phyloP scores from a whole-genome alignment of 2,888 invertebrate species.

The Chrysolina haemoptera region DNA sequence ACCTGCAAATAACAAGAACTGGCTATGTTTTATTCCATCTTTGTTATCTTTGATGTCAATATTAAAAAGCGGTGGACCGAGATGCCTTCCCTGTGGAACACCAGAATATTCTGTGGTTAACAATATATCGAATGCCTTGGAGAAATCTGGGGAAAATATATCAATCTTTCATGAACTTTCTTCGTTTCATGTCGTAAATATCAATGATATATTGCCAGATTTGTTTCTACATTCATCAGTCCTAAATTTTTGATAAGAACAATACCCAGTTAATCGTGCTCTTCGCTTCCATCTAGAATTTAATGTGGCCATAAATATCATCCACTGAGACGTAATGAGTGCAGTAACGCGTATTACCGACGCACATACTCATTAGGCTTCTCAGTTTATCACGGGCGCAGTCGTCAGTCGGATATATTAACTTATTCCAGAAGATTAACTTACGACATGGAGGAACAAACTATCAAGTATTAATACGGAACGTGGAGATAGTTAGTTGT shows the following conservation, averaged over 20 bases:
- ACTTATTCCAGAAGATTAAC: constrained; percentile 6
- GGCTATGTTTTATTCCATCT: too few relatives aligned
- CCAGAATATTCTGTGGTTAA: too few relatives aligned
- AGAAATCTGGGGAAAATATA: too few relatives aligned
- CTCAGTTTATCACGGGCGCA: neutral
- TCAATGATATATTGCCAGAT: too few relatives aligned
- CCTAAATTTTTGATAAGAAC: neutral
- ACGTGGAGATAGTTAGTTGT: neutral
- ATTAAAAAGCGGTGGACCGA: too few relatives aligned
- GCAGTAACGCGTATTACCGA: neutral
- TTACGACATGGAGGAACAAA: neutral
- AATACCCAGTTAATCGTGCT: neutral
- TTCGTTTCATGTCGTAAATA: too few relatives aligned
- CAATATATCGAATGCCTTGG: too few relatives aligned
- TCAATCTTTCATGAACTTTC: too few relatives aligned
- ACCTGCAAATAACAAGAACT: too few relatives aligned
- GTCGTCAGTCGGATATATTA: neutral
- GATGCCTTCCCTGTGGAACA: too few relatives aligned
- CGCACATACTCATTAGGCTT: constrained; percentile 9
- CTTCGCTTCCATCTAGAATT: neutral
- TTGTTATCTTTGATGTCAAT: too few relatives aligned
- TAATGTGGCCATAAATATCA: constrained; percentile 9
- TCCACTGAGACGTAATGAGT: neutral
- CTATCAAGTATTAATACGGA: neutral
- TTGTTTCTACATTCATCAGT: too few relatives aligned